phyloP scores from a whole-genome alignment of 2,888 invertebrate genomes.

The Cataglyphis altisquamis region DNA sequence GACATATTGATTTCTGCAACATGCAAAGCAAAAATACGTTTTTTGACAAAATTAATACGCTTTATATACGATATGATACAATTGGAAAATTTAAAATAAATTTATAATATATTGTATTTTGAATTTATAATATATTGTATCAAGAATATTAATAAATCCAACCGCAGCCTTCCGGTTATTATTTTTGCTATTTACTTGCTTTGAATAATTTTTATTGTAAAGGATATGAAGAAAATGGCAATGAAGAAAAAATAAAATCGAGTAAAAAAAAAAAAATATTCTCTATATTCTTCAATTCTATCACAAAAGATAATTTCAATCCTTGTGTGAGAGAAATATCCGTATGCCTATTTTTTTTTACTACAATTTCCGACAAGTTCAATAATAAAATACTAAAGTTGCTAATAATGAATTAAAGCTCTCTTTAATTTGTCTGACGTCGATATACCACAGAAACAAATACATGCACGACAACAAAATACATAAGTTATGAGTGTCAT shows the following conservation, averaged over 20 bases:
- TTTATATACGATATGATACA: background rate
- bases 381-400: background rate
- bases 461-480: background rate
- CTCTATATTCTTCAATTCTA: background rate
- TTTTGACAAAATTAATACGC: background rate
- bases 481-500: slow-evolving; percentile 7
- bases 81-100: background rate
- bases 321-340: no score
- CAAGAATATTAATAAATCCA: slow-evolving; percentile 9
- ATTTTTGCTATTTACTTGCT: background rate
- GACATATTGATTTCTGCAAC: slow-evolving; percentile 81
- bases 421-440: background rate
- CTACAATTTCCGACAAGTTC: background rate
- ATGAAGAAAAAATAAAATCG: background rate
- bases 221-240: background rate
- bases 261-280: background rate
- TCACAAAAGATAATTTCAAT: no score
- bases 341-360: background rate
- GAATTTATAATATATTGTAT: background rate
- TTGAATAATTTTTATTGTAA: background rate
- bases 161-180: background rate
- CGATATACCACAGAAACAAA: background rate
- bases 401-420: background rate
- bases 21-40: slow-evolving; percentile 6
- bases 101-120: background rate